Conservation (phyloP, 2,113 vertebrate species). For the Nannobrachium achirus region DNA sequence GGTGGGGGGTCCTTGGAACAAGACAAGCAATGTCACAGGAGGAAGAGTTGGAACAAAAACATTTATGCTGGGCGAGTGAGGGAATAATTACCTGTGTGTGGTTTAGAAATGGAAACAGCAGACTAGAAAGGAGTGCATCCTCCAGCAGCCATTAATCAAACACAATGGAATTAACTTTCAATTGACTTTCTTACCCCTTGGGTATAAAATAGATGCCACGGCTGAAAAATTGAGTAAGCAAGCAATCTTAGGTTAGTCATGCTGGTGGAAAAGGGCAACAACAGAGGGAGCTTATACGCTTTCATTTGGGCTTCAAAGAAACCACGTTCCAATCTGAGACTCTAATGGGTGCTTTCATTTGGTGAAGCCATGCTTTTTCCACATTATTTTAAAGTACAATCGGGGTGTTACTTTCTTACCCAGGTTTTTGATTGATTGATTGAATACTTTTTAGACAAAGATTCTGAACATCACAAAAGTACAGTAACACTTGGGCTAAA, state of each 20-base stretch:
- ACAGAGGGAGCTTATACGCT: slow-evolving; percentile 27
- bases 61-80: slow-evolving; percentile 70
- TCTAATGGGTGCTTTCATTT: slow-evolving; percentile 21
- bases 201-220: slow-evolving; percentile 58
- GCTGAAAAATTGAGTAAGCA: slow-evolving; percentile 63
- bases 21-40: slow-evolving; percentile 45
- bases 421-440: too few relatives aligned
- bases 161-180: slow-evolving; percentile 80
- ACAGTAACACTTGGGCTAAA: too few relatives aligned
- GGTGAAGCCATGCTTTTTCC: not conserved
- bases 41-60: slow-evolving; percentile 47
- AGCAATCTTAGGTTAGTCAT: slow-evolving; percentile 55
- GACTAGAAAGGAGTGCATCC: slow-evolving; percentile 71
- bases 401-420: too few relatives aligned
- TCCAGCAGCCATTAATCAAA: slow-evolving; percentile 80
- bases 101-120: slow-evolving; percentile 63
- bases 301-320: slow-evolving; percentile 35
- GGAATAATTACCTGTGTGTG: slow-evolving; percentile 69
- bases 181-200: slow-evolving; percentile 78
- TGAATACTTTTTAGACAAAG: too few relatives aligned
- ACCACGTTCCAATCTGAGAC: slow-evolving; percentile 22
- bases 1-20: slow-evolving; percentile 46
- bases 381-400: too few relatives aligned
- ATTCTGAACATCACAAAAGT: too few relatives aligned
- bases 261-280: slow-evolving; percentile 24